phyloP scores from a whole-genome alignment of 1,140 invertebrate species.

The Kradibia gibbosae region DNA sequence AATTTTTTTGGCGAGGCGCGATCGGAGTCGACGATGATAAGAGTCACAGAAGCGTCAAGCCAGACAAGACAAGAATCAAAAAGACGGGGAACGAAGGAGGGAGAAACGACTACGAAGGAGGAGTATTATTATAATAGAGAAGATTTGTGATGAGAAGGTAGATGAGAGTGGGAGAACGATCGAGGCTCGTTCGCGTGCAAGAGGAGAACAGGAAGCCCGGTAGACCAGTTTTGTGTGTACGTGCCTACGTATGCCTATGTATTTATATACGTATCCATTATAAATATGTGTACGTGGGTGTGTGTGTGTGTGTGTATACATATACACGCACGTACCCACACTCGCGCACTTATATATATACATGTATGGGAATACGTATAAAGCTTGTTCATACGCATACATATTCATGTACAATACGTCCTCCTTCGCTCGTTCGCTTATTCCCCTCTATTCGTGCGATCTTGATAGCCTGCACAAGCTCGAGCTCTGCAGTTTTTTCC shows the following conservation, averaged over 20 bases:
- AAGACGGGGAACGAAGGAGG: neutral
- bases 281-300: neutral
- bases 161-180: slow-evolving; percentile 29
- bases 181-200: slow-evolving; percentile 52
- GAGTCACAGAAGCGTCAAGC: neutral
- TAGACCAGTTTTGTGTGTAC: slow-evolving; percentile 45
- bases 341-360: no score
- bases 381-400: no score
- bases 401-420: no score
- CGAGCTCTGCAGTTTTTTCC: neutral
- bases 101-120: neutral
- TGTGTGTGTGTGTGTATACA: neutral
- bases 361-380: no score
- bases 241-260: no score
- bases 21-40: neutral
- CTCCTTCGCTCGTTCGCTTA: neutral
- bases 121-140: slow-evolving; percentile 30
- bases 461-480: neutral
- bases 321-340: slow-evolving; percentile 6
- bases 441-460: neutral
- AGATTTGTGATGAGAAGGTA: slow-evolving; percentile 45
- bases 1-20: neutral
- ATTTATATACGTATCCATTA: no score
- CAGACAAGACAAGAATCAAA: neutral
- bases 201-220: slow-evolving; percentile 49